Evolutionary conservation across 1,140 invertebrate genomes (phyloP), one percentile per base, ranked within the genome.

Genomic region (Physella acuta): DNA sequence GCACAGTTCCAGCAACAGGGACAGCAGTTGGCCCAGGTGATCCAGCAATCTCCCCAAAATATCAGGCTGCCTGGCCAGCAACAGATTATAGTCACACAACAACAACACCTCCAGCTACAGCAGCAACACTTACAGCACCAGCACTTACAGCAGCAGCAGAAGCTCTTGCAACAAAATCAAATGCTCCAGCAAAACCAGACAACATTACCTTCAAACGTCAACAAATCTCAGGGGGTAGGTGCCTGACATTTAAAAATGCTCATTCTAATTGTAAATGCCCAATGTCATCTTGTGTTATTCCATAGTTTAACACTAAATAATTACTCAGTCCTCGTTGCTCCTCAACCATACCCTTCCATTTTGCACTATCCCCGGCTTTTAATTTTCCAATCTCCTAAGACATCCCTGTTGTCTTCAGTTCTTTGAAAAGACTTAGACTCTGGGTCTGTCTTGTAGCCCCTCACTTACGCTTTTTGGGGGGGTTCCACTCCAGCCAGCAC

Each of bases 81-180:
- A 2, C 58, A 34, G 28, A 28, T 14, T 52, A 61, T 3, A 51
- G 59, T 8, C 67, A 65, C 28, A 70, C 63, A 53, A 72, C 70
- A 39, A n/a, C 70, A 68, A 62, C 74, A 69, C 31, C 11, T 37
- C 59, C 33, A 34, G 37, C 49, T 62, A 24, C 39, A 34, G 28
- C 60, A 59, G 31, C n/a, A 56, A 4, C 55, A 56, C 30, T 44
- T 44, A 44, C 39, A 44, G 20, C 39, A 44, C 8, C 39, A 44
- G 20, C 39, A 44, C 20, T 44, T 44, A 44, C 39, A 44, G 39
- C 39, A 44, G 39, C 39, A 44, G 39, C 39, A 44, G 39, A 11
- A 11, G 53, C 28, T 14, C 8, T 11, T 14, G 24, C 20, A 55
- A 24, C 28, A 55, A 55, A 8, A 14, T 20, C 28, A 55, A 55